phyloP scores from a whole-genome alignment of 2,113 vertebrate species.

The Spea bombifrons region DNA sequence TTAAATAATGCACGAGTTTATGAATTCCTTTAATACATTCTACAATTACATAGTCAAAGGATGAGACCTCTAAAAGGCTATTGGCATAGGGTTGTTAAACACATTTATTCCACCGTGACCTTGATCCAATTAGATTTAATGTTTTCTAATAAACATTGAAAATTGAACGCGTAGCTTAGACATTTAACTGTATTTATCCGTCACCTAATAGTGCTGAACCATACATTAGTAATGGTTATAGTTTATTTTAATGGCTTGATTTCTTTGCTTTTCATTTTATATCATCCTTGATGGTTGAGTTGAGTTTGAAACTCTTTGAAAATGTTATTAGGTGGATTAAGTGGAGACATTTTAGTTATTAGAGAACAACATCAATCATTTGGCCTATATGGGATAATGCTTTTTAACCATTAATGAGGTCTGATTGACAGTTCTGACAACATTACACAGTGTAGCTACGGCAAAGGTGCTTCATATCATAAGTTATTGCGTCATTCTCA shows the following conservation, averaged over 20 bases:
- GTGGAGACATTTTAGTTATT: not conserved
- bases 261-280: not conserved
- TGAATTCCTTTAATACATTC: not conserved
- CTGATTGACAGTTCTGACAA: not conserved
- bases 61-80: not conserved
- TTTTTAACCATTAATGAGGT: not conserved
- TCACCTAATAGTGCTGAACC: not conserved
- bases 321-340: not conserved
- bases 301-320: not conserved
- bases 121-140: not conserved
- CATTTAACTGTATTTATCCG: not conserved
- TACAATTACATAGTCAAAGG: not conserved
- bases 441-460: not conserved
- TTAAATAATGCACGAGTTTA: too few relatives aligned
- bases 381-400: not conserved
- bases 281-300: not conserved
- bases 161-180: not conserved
- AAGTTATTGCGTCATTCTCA: too few relatives aligned
- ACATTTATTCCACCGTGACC: not conserved
- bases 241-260: not conserved
- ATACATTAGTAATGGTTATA: not conserved
- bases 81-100: not conserved
- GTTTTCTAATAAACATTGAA: not conserved
- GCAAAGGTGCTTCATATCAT: too few relatives aligned
- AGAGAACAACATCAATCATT: not conserved